phyloP scores from a whole-genome alignment of 2,888 invertebrate species.

The Tipula helvola region DNA sequence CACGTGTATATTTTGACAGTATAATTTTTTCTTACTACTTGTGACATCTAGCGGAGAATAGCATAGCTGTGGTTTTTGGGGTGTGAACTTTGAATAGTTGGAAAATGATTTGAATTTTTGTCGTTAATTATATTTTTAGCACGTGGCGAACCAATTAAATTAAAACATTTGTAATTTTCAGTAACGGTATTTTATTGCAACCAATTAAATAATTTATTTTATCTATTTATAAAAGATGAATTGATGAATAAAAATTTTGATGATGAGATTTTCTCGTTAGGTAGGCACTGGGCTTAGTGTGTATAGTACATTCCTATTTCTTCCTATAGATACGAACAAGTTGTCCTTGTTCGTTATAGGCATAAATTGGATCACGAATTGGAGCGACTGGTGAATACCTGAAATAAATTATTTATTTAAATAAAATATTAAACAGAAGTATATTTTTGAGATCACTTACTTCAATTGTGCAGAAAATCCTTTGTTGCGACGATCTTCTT shows the following conservation, averaged over 20 bases:
- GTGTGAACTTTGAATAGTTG: not conserved
- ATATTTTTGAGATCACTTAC: slow-evolving; percentile 5
- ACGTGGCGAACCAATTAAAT: too few species aligned
- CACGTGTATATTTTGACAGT: not conserved
- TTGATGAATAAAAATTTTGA: not conserved
- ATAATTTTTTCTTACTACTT: not conserved
- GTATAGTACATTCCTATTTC: slow-evolving; percentile 14
- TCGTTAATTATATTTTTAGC: too few species aligned
- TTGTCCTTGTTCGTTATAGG: slow-evolving; percentile 31
- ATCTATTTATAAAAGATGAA: not conserved
- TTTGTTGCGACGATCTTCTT: slow-evolving; percentile 24
- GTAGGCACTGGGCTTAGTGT: too few species aligned
- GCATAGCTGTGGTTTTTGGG: not conserved
- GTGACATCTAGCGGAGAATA: not conserved
- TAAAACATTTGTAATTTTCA: not conserved
- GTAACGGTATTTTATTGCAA: not conserved
- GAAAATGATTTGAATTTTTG: too few species aligned
- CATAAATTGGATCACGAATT: slow-evolving; percentile 32
- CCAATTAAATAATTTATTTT: not conserved
- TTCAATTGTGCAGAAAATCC: slow-evolving; percentile 31
- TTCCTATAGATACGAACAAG: slow-evolving; percentile 29
- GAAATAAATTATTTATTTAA: not conserved
- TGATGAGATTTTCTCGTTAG: not conserved
- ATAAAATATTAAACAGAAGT: not conserved
- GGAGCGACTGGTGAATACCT: slow-evolving; percentile 33